A percentile compares a stretch with the other conserved stretches of the same genome.
phyloP scores from a whole-genome alignment of 1,140 invertebrate species.

The Hyles vespertilio region DNA sequence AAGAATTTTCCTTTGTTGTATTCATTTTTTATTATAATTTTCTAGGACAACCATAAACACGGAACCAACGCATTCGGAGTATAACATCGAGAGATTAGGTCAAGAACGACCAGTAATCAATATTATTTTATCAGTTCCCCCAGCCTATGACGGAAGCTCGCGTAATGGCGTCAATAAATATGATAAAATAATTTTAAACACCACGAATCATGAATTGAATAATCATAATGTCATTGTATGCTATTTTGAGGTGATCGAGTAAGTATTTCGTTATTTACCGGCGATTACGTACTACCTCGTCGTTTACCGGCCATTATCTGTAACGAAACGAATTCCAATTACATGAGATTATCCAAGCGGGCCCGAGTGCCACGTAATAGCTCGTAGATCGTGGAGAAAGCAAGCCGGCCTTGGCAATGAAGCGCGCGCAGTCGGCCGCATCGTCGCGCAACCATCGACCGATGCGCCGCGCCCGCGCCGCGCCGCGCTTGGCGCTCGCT shows the following conservation, averaged over 20 bases:
- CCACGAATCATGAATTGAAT: slow-evolving; percentile 1
- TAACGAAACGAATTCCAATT: slow-evolving; percentile 36
- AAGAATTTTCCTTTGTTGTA: no score
- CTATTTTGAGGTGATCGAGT: neutral
- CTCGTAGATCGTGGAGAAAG: slow-evolving; percentile 55
- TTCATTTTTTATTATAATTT: no score
- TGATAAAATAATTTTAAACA: slow-evolving; percentile 13
- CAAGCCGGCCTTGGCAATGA: slow-evolving; percentile 65
- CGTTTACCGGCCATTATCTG: slow-evolving; percentile 1
- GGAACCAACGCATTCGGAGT: slow-evolving; percentile 22
- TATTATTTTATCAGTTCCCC: slow-evolving; percentile 29
- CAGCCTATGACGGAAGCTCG: slow-evolving; percentile 32
- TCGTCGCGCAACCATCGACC: slow-evolving; percentile 27
- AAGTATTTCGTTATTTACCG: neutral
- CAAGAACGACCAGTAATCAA: slow-evolving; percentile 48
- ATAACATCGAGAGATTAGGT: slow-evolving; percentile 43
- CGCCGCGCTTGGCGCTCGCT: no score
- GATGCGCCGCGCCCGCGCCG: slow-evolving; percentile 17
- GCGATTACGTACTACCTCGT: neutral
- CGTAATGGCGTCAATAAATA: slow-evolving; percentile 16
- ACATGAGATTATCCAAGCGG: slow-evolving; percentile 56
- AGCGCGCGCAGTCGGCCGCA: slow-evolving; percentile 38
- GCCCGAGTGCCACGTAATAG: slow-evolving; percentile 37
- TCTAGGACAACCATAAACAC: slow-evolving; percentile 16
- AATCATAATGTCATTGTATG: neutral